Evolutionary conservation across 30 jellyfish, hydroid and myxozoan genomes (phyloP).

Genomic region (Aurelia aurita complex sp. Pacific): DNA sequence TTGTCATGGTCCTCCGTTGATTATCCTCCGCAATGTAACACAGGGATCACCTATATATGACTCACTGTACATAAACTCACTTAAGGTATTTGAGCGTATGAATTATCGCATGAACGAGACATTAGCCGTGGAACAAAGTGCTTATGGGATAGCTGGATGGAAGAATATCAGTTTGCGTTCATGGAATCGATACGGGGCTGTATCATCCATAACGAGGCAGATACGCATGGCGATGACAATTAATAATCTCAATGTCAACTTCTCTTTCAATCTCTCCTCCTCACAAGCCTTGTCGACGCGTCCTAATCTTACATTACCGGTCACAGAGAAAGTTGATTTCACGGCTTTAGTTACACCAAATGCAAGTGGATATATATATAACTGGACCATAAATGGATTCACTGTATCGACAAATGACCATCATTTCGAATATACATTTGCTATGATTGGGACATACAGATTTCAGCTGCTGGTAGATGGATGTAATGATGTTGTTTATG

Average conservation of each 20-base stretch:
- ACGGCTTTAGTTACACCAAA: conserved; percentile 37
- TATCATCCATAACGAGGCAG: not conserved
- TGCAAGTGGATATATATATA: conserved; percentile 22
- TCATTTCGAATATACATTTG: not conserved
- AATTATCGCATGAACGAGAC: not conserved
- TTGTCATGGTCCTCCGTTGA: conserved; percentile 24
- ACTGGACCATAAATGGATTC: conserved; percentile 18
- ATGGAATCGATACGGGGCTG: not conserved
- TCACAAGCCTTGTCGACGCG: conserved; percentile 39
- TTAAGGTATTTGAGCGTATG: not conserved
- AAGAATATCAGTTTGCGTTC: conserved; percentile 7
- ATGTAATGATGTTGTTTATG: conserved; percentile 5
- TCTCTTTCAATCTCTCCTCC: conserved; percentile 37
- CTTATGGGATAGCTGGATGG: conserved; percentile 23
- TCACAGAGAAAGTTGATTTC: conserved; percentile 4
- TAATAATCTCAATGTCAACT: not conserved
- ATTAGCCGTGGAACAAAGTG: not conserved
- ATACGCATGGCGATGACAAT: conserved; percentile 26
- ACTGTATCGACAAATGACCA: not conserved
- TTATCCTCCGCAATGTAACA: conserved; percentile 9
- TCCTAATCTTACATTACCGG: conserved; percentile 23
- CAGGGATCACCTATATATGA: conserved; percentile 33
- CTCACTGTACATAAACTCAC: conserved; percentile 5
- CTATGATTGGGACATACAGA: conserved; percentile 19
- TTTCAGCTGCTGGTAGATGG: conserved; percentile 37